Evolutionary conservation across 2,888 invertebrate species (phyloP).

Genomic region (Vannuccia rotundouncinata): DNA sequence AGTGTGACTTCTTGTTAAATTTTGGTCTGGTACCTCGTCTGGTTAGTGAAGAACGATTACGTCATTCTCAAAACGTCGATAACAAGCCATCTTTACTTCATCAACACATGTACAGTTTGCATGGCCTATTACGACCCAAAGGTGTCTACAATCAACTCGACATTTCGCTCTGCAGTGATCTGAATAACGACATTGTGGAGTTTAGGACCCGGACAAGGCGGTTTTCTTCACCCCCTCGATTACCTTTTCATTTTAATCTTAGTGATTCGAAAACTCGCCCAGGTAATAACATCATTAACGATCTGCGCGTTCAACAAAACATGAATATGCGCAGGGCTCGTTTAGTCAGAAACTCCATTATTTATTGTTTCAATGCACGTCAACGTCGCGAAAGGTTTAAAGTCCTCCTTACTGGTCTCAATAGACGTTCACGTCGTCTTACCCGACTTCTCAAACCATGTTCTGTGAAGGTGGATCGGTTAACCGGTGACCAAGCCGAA

Average conservation of each 20-base stretch:
- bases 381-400: slow-evolving; percentile 6
- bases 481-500: not conserved
- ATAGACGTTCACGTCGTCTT: not conserved
- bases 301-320: not conserved
- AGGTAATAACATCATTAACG: not conserved
- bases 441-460: not conserved
- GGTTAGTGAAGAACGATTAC: not conserved
- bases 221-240: not conserved
- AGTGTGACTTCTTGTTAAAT: not conserved
- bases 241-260: not conserved
- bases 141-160: slow-evolving; percentile 4
- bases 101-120: not conserved
- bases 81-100: not conserved
- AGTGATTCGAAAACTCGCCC: not conserved
- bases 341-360: not conserved
- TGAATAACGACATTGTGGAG: not conserved
- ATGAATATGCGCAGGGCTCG: not conserved
- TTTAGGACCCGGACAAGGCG: not conserved
- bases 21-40: not conserved
- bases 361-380: not conserved
- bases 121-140: not conserved
- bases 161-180: slow-evolving; percentile 8
- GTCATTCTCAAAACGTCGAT: not conserved
- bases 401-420: not conserved
- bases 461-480: not conserved